Base-by-base conservation (phyloP, 2,113 vertebrate species). In the Xiphophorus maculatus region DNA sequence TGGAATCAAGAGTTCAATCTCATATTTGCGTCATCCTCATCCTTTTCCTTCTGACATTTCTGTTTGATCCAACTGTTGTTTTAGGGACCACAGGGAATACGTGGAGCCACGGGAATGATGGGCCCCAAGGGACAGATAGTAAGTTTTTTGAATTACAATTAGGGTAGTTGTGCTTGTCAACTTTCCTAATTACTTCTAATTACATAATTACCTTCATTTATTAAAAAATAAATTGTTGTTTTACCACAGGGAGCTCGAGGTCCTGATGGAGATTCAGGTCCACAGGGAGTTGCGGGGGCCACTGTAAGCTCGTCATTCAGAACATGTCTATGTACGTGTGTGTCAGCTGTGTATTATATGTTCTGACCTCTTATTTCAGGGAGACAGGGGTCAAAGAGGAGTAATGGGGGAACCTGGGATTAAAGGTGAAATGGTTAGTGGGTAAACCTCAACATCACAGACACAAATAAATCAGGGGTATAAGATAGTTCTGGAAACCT, bases 51-150 rank as follows among this genome's bases (percentile, higher is more conserved):
- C 72, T 63, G 30, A 87, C 17, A 1, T 27, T 63, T 66, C 71
- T 83, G 65, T 42, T 77, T 54, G 63, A 37, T 76, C 3, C 65
- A 64, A 60, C 84, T 89, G 25, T 64, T 64, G 72, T 94, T 94
- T 76, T 73, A 99, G 98, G 98, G 98, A 70, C 81, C 96, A 64
- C 93, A 96, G 82, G 98, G 98, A 73, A 84, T 95, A 81, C 95
- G 95, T 91, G 98, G 98, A 79, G 95, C 96, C 83, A 96, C 91
- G 0, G 98, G 98, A 42, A 93, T 97, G 90, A 88, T 92, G 86
- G 98, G 98, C 40, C 51, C 88, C 71, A 97, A 99, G 92, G 98
- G 98, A 70, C 96, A 96, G 78, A 94, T 93, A 92, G 98, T 98
- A 91, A 95, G 95, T 76, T 17, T 40, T 58, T 51, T 28, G 51